These are phyloP conservation scores for Conus canariensis DNA, from an alignment of 2,888 invertebrate species.

Conservation along the genomic window DNA sequence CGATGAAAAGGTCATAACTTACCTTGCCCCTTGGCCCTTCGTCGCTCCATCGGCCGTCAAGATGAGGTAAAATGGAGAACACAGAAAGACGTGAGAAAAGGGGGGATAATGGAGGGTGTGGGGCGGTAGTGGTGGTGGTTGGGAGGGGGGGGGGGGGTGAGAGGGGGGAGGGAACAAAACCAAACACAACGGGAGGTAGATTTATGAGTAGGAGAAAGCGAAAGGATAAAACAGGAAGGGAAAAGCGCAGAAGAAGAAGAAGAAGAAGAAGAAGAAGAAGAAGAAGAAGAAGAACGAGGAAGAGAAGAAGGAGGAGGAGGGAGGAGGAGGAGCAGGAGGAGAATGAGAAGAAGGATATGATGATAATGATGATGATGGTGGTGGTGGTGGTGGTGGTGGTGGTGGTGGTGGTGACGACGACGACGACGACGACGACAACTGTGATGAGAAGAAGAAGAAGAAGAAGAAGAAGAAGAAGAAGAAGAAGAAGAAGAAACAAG, in stretches of 20 bases:
- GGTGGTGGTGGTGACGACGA: too few species aligned
- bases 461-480: too few species aligned
- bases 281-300: neutral
- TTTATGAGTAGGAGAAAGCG: neutral
- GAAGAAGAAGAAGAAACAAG: too few species aligned
- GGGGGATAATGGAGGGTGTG: neutral
- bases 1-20: too few species aligned
- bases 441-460: too few species aligned
- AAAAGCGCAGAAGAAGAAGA: neutral
- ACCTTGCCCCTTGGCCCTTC: too few species aligned
- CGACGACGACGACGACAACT: too few species aligned
- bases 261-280: constrained; percentile 8
- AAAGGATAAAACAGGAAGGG: neutral
- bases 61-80: neutral
- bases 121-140: neutral
- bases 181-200: neutral
- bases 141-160: neutral
- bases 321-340: too few species aligned
- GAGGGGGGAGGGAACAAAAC: neutral
- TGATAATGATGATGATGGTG: too few species aligned
- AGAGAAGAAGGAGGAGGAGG: neutral
- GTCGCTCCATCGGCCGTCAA: too few species aligned
- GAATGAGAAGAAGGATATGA: too few species aligned
- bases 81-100: neutral
- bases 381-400: too few species aligned